A percentile compares a stretch with the other conserved stretches of the same genome.
Evolutionary conservation across 2,888 invertebrate species (phyloP).

Genomic region (Syrista parreyssii): DNA sequence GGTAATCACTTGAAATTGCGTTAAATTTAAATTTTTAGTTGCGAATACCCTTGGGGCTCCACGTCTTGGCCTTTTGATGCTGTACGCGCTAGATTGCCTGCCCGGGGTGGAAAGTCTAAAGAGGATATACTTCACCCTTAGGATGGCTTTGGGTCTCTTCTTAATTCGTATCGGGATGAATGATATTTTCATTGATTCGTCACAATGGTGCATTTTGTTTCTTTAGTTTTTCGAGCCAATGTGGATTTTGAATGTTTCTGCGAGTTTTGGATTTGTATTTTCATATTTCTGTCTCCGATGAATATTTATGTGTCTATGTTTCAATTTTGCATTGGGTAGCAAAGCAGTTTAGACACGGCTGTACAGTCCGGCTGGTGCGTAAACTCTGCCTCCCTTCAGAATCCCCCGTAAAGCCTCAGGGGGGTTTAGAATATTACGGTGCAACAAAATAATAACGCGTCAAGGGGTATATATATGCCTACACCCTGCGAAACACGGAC

Average conservation of each 20-base stretch:
- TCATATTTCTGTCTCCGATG: background rate
- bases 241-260: too few relatives aligned
- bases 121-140: conserved; percentile 3
- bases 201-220: background rate
- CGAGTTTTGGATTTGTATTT: background rate
- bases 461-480: conserved; percentile 25
- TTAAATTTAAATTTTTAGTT: conserved; percentile 61
- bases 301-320: background rate
- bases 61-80: conserved; percentile 39
- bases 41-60: conserved; percentile 25
- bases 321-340: background rate
- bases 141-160: background rate
- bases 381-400: conserved; percentile 40
- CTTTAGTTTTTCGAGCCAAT: too few relatives aligned
- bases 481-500: conserved; percentile 51
- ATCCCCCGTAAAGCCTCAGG: conserved; percentile 42
- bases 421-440: conserved; percentile 47
- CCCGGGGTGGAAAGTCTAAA: background rate
- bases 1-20: conserved; percentile 63
- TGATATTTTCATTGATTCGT: background rate
- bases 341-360: background rate
- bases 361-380: background rate
- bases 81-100: conserved; percentile 11
- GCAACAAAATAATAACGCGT: conserved; percentile 47
- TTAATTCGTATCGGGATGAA: background rate